Base-by-base conservation (phyloP, 2,113 vertebrate species). In the Gadus macrocephalus region DNA sequence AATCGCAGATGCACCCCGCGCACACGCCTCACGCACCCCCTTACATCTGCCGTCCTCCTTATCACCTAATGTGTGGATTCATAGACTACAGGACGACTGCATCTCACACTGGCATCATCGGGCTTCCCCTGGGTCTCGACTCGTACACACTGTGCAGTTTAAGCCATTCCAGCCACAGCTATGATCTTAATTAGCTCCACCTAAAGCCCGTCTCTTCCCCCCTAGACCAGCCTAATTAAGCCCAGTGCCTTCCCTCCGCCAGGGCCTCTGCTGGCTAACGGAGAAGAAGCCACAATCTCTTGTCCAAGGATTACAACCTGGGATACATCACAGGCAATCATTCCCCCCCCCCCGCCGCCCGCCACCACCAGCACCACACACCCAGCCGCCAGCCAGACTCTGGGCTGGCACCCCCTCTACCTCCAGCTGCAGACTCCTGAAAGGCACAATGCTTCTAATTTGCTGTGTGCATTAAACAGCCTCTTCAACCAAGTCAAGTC, bases 131-230 rank as follows among this genome's bases (percentile, higher is more conserved):
- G 88, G 87, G 91, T 86, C 84, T 72, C 70, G 80, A 84, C 83
- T 90, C 76, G 62, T 84, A 85, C 88, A 42, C 84, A 75, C 88
- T 70, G 70, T 81, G 77, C 80, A 89, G 83, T 93, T 91, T 90
- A 93, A 91, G 89, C 83, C 85, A 89, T 90, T 91, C 88, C 83
- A 92, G 83, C 82, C 83, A 75, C 73, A 75, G 86, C 89, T 91
- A 91, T 91, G 90, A 92, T 88, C 90, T 89, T 92, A 92, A 93
- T 92, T 92, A 91, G 87, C 87, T 89, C 85, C 85, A 93, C 90
- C 89, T 91, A 88, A 90, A 91, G 87, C 89, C 83, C 72, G 77
- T 89, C 88, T 87, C 86, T 89, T 85, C 81, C 38, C 38, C 38
- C 81, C 86, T 83, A 87, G 85, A 89, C 89, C 85, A 82, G 80